Conservation (phyloP, 30 jellyfish, hydroid and myxozoan species). For the Mastigias papua region DNA sequence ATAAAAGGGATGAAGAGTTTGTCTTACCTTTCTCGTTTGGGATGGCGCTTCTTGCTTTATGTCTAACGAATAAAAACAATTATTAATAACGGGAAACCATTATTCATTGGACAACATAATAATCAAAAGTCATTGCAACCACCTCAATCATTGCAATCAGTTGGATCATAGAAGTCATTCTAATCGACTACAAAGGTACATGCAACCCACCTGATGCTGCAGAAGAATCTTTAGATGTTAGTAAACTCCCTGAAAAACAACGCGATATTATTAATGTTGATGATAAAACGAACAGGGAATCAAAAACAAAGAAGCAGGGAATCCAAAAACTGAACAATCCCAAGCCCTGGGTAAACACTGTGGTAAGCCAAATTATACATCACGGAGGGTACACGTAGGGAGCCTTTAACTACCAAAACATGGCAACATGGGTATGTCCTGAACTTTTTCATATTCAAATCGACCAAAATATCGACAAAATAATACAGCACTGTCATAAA, state of each 20-base stretch:
- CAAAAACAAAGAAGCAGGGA: too few species aligned
- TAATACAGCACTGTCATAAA: too few species aligned
- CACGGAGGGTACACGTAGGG: too few species aligned
- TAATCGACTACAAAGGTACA: neutral
- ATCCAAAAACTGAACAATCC: too few species aligned
- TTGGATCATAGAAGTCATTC: too few species aligned
- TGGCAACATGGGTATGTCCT: too few species aligned
- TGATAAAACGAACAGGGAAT: neutral
- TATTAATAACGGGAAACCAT: neutral
- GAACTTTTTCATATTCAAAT: too few species aligned
- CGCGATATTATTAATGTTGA: neutral
- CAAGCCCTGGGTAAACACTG: too few species aligned
- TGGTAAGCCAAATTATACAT: too few species aligned
- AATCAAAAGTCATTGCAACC: neutral
- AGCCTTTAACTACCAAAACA: too few species aligned
- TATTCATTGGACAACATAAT: neutral
- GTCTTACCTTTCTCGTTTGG: neutral
- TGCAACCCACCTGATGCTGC: constrained; percentile 18
- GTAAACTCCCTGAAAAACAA: constrained; percentile 27
- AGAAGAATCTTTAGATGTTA: constrained; percentile 35
- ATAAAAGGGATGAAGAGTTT: neutral
- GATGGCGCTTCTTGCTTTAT: constrained; percentile 8
- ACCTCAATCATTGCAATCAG: neutral
- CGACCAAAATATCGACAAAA: too few species aligned
- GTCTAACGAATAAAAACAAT: neutral